Evolutionary conservation across 2,113 vertebrate genomes (phyloP).

Genomic region (Rhombomys opimus): DNA sequence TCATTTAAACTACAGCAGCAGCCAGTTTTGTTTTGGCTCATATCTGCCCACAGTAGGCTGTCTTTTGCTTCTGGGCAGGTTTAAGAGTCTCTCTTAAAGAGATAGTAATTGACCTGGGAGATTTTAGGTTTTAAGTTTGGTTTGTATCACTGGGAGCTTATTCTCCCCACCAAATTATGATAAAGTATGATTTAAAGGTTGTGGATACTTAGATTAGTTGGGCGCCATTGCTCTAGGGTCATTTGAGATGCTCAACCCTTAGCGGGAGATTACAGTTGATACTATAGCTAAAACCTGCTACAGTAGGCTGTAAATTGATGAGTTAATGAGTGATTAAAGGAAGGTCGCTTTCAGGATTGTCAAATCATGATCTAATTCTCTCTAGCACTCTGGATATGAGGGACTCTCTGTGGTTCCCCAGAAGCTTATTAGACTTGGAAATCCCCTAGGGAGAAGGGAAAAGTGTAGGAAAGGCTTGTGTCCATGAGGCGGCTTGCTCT

Average conservation of each 20-base stretch:
- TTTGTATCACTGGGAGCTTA: too few relatives aligned
- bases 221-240: background rate
- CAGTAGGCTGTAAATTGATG: background rate
- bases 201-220: too few relatives aligned
- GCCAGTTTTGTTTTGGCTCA: too few relatives aligned
- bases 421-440: background rate
- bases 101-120: too few relatives aligned
- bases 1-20: too few relatives aligned
- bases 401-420: background rate
- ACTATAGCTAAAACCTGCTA: background rate
- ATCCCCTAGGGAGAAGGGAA: background rate
- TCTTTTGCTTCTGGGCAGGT: too few relatives aligned
- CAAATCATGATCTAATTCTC: background rate
- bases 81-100: too few relatives aligned
- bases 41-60: too few relatives aligned
- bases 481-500: background rate
- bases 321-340: background rate
- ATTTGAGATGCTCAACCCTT: background rate
- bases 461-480: background rate
- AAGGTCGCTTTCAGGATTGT: background rate
- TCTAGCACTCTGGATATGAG: background rate
- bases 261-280: background rate
- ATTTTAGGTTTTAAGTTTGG: too few relatives aligned
- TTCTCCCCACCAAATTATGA: too few relatives aligned
- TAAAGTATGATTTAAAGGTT: too few relatives aligned